phyloP scores from a whole-genome alignment of 2,888 invertebrate species.

The Phanerotoma sp. region DNA sequence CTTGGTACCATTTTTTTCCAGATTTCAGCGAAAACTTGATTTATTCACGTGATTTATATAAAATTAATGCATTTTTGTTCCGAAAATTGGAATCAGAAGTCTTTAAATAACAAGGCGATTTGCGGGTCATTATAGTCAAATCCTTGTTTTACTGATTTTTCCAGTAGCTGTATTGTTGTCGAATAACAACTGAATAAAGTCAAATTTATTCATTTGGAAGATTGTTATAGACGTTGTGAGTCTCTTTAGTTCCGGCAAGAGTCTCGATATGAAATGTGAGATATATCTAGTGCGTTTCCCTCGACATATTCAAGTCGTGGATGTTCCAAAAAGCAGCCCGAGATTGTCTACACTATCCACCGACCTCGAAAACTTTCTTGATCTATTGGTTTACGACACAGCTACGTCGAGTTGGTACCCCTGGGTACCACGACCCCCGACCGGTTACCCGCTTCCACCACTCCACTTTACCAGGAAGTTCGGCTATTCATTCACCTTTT shows the following conservation, averaged over 20 bases:
- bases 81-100: no score
- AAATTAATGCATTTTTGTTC: no score
- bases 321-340: slow-evolving; percentile 2
- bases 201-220: slow-evolving; percentile 5
- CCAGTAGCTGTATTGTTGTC: no score
- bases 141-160: no score
- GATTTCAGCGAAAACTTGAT: no score
- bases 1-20: no score
- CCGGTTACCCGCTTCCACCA: slow-evolving; percentile 16
- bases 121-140: no score
- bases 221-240: neutral
- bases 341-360: slow-evolving; percentile 18
- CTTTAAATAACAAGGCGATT: no score
- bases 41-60: no score
- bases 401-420: slow-evolving; percentile 17
- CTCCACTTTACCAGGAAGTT: slow-evolving; percentile 39
- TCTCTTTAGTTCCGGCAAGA: slow-evolving; percentile 3
- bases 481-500: slow-evolving; percentile 48
- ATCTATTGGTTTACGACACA: slow-evolving; percentile 37
- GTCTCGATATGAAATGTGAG: slow-evolving; percentile 11
- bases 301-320: slow-evolving; percentile 23
- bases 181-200: no score
- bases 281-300: slow-evolving; percentile 19
- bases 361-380: slow-evolving; percentile 40
- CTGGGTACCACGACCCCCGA: slow-evolving; percentile 21